Conservation (phyloP, 2,113 vertebrate species). For the Etheostoma spectabile region DNA sequence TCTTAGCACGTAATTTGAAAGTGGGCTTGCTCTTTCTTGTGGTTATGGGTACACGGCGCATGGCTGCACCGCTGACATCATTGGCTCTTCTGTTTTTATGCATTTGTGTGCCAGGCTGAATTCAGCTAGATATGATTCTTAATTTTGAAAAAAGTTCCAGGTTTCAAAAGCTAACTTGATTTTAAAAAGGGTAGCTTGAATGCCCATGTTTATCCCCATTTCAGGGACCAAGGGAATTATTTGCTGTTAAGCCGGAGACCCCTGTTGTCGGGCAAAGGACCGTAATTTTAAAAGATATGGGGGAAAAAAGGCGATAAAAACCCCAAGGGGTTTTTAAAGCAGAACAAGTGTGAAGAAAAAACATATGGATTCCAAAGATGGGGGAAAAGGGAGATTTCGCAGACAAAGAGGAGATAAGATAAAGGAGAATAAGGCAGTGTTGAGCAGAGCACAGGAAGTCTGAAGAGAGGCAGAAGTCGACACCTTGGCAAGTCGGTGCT, state of each 20-base stretch:
- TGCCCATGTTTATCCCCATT: no score
- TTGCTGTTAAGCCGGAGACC: no score
- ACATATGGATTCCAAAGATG: conserved; percentile 5
- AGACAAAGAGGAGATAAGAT: conserved; percentile 16
- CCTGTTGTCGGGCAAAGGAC: no score
- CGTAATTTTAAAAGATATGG: no score
- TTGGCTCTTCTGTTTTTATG: conserved; percentile 5
- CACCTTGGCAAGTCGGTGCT: no score
- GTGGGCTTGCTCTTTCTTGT: conserved; percentile 38
- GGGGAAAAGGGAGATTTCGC: not conserved
- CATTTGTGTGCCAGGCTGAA: not conserved
- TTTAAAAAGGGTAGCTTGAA: no score
- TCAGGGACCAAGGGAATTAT: no score
- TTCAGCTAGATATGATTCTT: not conserved
- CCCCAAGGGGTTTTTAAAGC: no score
- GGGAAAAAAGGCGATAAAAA: no score
- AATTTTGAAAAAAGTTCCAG: not conserved
- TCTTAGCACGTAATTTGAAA: conserved; percentile 29
- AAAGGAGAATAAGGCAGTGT: not conserved
- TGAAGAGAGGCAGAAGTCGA: conserved; percentile 29
- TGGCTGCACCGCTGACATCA: conserved; percentile 39
- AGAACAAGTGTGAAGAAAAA: no score
- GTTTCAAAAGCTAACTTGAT: not conserved
- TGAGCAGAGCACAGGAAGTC: conserved; percentile 36
- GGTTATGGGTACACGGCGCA: conserved; percentile 21